Evolutionary conservation across 2,888 invertebrate species (phyloP).

Genomic region (Aplocera efformata): DNA sequence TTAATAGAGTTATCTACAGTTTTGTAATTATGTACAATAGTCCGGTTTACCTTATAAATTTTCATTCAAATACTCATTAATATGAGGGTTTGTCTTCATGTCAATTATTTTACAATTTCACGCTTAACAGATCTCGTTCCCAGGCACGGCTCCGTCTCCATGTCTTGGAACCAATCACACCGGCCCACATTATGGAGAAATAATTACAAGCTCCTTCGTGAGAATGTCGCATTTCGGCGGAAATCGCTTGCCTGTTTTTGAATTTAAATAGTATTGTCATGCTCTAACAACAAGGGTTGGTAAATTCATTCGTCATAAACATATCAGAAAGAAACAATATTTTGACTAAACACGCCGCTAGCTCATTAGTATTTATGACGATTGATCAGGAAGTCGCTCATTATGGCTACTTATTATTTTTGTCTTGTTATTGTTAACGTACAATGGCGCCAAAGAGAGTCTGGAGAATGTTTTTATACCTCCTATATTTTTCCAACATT

Average conservation of each 20-base stretch:
- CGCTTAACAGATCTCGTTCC: conserved; percentile 61
- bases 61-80: too few relatives aligned
- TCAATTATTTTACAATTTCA: conserved; percentile 69
- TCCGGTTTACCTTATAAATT: too few relatives aligned
- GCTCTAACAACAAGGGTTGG: conserved; percentile 9
- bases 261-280: conserved; percentile 10
- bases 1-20: too few relatives aligned
- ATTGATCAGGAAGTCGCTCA: conserved; percentile 32
- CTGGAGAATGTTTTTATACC: conserved; percentile 48
- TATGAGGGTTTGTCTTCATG: conserved; percentile 38
- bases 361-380: conserved; percentile 30
- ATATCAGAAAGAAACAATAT: conserved; percentile 1
- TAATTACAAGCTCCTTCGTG: conserved; percentile 70
- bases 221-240: conserved; percentile 50
- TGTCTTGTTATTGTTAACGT: conserved; percentile 30
- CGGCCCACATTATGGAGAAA: conserved; percentile 65
- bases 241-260: conserved; percentile 37
- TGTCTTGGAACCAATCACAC: conserved; percentile 68
- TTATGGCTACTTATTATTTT: conserved; percentile 39
- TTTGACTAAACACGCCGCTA: conserved; percentile 1
- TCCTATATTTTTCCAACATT: conserved; percentile 43
- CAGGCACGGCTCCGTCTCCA: conserved; percentile 57
- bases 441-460: conserved; percentile 30
- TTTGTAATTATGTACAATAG: too few relatives aligned
- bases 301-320: conserved; percentile 5